Base-by-base conservation (phyloP, 2,113 vertebrate genomes). In the Serilophus lunatus region DNA sequence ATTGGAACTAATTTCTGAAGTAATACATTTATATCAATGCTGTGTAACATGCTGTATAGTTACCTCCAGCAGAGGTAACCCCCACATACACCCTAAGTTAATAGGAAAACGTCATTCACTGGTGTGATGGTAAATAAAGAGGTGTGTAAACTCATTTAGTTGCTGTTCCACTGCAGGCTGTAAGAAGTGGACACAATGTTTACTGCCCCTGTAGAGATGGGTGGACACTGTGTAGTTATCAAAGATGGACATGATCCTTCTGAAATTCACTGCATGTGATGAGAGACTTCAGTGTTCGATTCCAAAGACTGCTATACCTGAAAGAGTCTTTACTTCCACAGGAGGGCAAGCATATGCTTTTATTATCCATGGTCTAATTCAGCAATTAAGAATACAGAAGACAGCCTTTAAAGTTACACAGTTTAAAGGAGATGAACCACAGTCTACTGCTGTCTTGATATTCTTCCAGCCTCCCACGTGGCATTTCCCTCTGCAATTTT, bases 1-100 rank as follows among this genome's bases (percentile, higher is more conserved):
- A 22, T 50, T 61, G 50, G 44, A 61, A 72, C 60, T 79, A 61
- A 89, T 93, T 88, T 93, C 69, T 82, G 57, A 79, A 81, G 47
- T 49, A 78, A 71, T 51, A 49, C 3, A 18, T 84, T 80, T 69
- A 9, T 77, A 63, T 77, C 33, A 16, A 23, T 47, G 12, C 56
- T 91, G 54, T 85, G 42, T 79, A 50, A 89, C 11, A 10, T 38
- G 11, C 6, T 72, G 56, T 49, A 10, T 54, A 49, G 36, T 35
- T 82, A 65, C 11, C 71, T 71, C 35, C 50, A 80, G 49, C 17
- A 76, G 53, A 47, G 16, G 8, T 49, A 71, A 86, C 5, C 18
- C 3, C 18, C 29, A 3, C 7, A 9, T 19, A 19, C 1, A 3
- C 12, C 18, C 2, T 51, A 29, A n/a, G 5, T 38, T 93, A 82